These are phyloP conservation scores for Rynchops niger DNA, from an alignment of 2,113 vertebrate species.

Conservation along the genomic window DNA sequence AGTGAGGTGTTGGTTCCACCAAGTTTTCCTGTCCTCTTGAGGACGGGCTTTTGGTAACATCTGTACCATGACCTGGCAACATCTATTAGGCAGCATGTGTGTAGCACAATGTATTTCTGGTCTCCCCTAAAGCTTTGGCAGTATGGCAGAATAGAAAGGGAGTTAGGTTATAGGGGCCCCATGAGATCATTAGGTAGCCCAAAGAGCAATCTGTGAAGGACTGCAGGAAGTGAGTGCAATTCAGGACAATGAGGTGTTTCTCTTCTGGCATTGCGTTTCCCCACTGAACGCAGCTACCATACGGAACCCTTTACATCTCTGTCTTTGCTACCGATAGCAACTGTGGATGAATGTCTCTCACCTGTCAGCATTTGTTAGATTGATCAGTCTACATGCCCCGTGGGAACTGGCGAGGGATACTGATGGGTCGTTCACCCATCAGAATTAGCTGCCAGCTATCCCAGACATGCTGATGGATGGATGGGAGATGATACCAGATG, in stretches of 20 bases:
- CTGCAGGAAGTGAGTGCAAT: background rate
- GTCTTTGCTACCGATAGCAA: background rate
- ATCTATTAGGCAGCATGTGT: background rate
- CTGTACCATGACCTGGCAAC: background rate
- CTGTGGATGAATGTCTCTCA: background rate
- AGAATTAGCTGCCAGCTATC: slow-evolving; percentile 15
- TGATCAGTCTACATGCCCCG: background rate
- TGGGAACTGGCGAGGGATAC: background rate
- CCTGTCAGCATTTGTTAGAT: slow-evolving; percentile 35
- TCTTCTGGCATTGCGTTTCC: background rate
- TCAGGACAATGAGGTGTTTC: background rate
- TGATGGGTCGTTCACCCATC: background rate
- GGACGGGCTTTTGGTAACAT: background rate
- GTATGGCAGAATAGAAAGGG: background rate
- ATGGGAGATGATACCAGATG: background rate
- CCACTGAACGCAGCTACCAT: background rate
- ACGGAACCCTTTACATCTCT: slow-evolving; percentile 5
- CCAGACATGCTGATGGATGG: background rate
- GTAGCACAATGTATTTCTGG: background rate
- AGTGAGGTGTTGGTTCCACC: background rate
- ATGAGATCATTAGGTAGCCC: background rate
- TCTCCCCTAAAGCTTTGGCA: background rate
- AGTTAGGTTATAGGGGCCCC: background rate
- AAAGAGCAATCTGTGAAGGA: background rate
- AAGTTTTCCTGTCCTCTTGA: background rate